Evolutionary conservation across 2,797 vertebrate species (phyloP).

Genomic region (Falco novaeseelandiae): DNA sequence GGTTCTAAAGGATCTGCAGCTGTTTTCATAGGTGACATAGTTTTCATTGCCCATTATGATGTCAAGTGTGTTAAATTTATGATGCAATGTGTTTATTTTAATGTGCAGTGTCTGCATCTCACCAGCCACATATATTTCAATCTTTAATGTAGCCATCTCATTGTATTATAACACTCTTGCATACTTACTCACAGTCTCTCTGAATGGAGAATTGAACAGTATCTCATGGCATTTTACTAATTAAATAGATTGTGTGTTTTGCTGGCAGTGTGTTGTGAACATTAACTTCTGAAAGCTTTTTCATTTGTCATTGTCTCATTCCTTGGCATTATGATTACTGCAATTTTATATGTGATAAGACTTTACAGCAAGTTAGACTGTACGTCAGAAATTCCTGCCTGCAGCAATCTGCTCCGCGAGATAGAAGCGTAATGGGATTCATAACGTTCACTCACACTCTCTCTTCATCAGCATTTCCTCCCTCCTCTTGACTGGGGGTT

Average conservation of each 20-base stretch:
- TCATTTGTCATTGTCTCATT: constrained; percentile 70
- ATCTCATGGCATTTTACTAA: constrained; percentile 64
- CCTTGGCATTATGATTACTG: constrained; percentile 64
- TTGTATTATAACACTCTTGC: constrained; percentile 5
- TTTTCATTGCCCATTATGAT: constrained; percentile 33
- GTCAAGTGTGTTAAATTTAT: constrained; percentile 55
- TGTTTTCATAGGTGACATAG: constrained; percentile 31
- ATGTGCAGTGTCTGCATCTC: constrained; percentile 43
- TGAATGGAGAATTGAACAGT: constrained; percentile 27
- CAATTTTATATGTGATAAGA: constrained; percentile 62
- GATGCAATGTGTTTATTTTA: constrained; percentile 49
- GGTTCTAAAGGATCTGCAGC: background rate
- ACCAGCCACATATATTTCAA: constrained; percentile 32
- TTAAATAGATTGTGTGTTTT: constrained; percentile 70
- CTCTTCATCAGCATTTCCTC: constrained; percentile 38
- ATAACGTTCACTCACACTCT: constrained; percentile 33
- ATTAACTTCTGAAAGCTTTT: constrained; percentile 67
- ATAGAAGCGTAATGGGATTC: constrained; percentile 65
- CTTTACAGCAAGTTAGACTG: constrained; percentile 59
- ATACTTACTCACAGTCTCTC: constrained; percentile 48
- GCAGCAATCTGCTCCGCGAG: constrained; percentile 32
- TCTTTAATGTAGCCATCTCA: constrained; percentile 49
- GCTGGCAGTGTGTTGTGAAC: constrained; percentile 60
- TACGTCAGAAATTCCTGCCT: constrained; percentile 48
- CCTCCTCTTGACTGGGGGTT: background rate